Base-by-base conservation (phyloP, 2,113 vertebrate genomes). In the Pelodiscus sinensis region DNA sequence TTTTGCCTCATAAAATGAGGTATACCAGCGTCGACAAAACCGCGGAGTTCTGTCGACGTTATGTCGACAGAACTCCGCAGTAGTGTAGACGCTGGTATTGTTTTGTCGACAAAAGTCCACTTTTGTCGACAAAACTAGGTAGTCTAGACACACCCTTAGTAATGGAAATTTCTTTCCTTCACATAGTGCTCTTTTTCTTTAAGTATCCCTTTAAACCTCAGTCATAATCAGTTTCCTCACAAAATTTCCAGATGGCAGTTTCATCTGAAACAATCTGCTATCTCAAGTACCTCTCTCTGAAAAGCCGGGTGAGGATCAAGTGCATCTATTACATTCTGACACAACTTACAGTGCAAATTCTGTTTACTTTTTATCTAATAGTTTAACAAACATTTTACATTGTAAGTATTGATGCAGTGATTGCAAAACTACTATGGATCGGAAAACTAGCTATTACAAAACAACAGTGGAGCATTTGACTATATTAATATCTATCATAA, bases 211-310 rank as follows among this genome's bases (percentile, higher is more conserved):
- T 95, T 95, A 93, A 93, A 82, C 83, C 16, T 71, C 73, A 79
- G n/a, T 81, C 92, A 71, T 88, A 91, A 95, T 89, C 65, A 92
- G 77, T 71, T 80, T 94, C 93, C 84, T 94, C 93, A 92, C n/a
- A 95, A 89, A 87, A 96, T 90, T 95, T 96, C 93, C 92, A 96
- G 95, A 95, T 95, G 94, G 95, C 68, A 27, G 81, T 87, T 92
- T 91, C 55, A 85, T 86, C 92, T 81, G 52, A 92, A 92, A 83
- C 91, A 95, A 96, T 96, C 90, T 95, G 87, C 81, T 95, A 31
- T 85, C 81, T 92, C 0, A 0, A 93, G 83, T 93, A 57, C 79
- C 81, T 94, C 86, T 95, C 79, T 92, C 91, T 88, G 9, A 82
- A 92, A 90, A 93, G 77, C 84, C 93, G 89, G 78, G 84, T 52